These are phyloP conservation scores for Indicator indicator DNA, from an alignment of 2,113 vertebrate species.

Conservation along the genomic window DNA sequence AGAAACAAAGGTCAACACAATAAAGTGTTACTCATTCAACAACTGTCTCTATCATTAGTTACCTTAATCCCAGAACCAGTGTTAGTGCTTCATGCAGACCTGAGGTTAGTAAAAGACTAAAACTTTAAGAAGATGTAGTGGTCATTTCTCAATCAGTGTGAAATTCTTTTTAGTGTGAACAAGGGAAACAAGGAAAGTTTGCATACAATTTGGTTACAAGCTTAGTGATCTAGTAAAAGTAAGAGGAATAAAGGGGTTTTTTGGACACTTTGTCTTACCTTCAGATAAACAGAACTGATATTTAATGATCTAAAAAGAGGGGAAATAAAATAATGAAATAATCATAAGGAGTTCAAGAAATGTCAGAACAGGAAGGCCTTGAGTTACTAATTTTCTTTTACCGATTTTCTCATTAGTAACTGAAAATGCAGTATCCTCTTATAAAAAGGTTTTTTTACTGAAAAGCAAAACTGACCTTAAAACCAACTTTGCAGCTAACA, in stretches of 20 bases:
- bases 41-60: slow-evolving; percentile 74
- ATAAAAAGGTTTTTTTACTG: slow-evolving; percentile 33
- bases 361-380: slow-evolving; percentile 83
- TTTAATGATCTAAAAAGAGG: slow-evolving; percentile 99
- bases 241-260: slow-evolving; percentile 77
- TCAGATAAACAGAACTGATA: slow-evolving; percentile 97
- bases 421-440: slow-evolving; percentile 83
- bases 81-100: slow-evolving; percentile 87
- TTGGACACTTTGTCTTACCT: slow-evolving; percentile 92
- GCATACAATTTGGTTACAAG: slow-evolving; percentile 78
- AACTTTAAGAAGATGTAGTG: slow-evolving; percentile 75
- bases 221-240: slow-evolving; percentile 78
- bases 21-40: slow-evolving; percentile 75
- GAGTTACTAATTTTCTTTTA: slow-evolving; percentile 77
- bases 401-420: slow-evolving; percentile 74
- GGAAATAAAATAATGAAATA: slow-evolving; percentile 86
- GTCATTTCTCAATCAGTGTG: slow-evolving; percentile 75
- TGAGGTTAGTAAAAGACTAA: slow-evolving; percentile 77
- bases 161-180: slow-evolving; percentile 82
- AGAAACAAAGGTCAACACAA: slow-evolving; percentile 79
- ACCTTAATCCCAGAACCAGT: slow-evolving; percentile 79
- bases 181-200: slow-evolving; percentile 77
- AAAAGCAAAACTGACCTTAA: slow-evolving; percentile 10
- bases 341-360: slow-evolving; percentile 83
- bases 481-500: not conserved